Evolutionary conservation across 2,888 invertebrate genomes (phyloP).

Genomic region (Drosophila lacicola): DNA sequence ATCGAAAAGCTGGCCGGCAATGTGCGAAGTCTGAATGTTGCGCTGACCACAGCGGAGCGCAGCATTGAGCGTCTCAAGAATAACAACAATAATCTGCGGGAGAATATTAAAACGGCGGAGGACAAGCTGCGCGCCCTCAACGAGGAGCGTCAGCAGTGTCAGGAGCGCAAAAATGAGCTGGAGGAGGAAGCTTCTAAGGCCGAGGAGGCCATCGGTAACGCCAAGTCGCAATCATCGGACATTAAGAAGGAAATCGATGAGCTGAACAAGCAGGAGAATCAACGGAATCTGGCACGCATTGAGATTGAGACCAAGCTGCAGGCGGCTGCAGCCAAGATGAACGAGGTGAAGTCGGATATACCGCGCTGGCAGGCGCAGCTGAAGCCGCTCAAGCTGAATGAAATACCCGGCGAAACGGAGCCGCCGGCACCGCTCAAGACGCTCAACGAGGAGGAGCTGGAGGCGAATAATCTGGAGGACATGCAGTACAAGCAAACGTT

Average conservation of each 20-base stretch:
- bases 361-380: conserved; percentile 87
- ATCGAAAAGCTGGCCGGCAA: conserved; percentile 90
- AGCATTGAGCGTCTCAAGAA: conserved; percentile 91
- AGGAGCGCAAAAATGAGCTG: conserved; percentile 86
- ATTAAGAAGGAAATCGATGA: conserved; percentile 88
- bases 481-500: conserved; percentile 87
- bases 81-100: conserved; percentile 90
- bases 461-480: conserved; percentile 86
- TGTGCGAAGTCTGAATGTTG: conserved; percentile 89
- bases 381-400: conserved; percentile 87
- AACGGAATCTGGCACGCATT: conserved; percentile 89
- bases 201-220: conserved; percentile 87
- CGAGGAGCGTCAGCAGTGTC: conserved; percentile 87
- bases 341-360: conserved; percentile 87
- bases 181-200: conserved; percentile 87
- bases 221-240: conserved; percentile 87
- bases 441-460: conserved; percentile 89
- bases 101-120: conserved; percentile 90
- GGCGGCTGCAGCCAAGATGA: conserved; percentile 87
- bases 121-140: conserved; percentile 87
- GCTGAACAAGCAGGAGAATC: conserved; percentile 88
- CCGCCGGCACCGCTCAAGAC: conserved; percentile 86
- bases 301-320: conserved; percentile 91
- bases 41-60: conserved; percentile 88
- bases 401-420: conserved; percentile 87